These are phyloP conservation scores for Sceloporus tristichus DNA, from an alignment of 2,113 vertebrate species.

Conservation along the genomic window DNA sequence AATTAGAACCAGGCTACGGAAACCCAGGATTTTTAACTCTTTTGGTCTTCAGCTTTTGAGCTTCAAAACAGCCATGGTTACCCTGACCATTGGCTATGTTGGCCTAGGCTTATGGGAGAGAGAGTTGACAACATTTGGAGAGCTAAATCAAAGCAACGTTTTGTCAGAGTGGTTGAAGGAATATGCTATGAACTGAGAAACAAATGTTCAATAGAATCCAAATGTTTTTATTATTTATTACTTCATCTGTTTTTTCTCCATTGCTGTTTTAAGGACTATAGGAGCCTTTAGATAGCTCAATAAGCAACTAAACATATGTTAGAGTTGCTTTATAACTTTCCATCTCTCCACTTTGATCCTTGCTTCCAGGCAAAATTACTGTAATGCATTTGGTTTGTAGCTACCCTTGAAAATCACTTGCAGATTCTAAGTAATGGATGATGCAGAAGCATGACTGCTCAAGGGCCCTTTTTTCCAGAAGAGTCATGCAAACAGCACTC, in stretches of 20 bases:
- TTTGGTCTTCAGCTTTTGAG: no score
- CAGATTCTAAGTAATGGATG: slow-evolving; percentile 58
- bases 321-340: slow-evolving; percentile 63
- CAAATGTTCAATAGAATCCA: slow-evolving; percentile 28
- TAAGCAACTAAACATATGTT: slow-evolving; percentile 63
- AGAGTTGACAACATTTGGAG: neutral
- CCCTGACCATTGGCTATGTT: no score
- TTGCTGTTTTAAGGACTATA: slow-evolving; percentile 61
- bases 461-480: slow-evolving; percentile 59
- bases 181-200: slow-evolving; percentile 44
- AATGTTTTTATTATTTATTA: slow-evolving; percentile 23
- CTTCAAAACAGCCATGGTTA: no score
- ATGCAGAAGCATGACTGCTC: slow-evolving; percentile 61
- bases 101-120: neutral
- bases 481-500: slow-evolving; percentile 51
- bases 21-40: no score
- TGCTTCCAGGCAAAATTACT: slow-evolving; percentile 62
- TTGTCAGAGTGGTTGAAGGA: neutral
- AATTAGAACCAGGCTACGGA: no score
- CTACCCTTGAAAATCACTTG: slow-evolving; percentile 76
- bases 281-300: slow-evolving; percentile 61
- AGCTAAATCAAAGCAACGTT: neutral
- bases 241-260: slow-evolving; percentile 8
- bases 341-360: slow-evolving; percentile 59
- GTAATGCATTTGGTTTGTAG: slow-evolving; percentile 66